Percentiles rank a stretch among this genome's conserved stretches.
Conservation (phyloP, 2,113 vertebrate species). For the Oncorhynchus masou region DNA sequence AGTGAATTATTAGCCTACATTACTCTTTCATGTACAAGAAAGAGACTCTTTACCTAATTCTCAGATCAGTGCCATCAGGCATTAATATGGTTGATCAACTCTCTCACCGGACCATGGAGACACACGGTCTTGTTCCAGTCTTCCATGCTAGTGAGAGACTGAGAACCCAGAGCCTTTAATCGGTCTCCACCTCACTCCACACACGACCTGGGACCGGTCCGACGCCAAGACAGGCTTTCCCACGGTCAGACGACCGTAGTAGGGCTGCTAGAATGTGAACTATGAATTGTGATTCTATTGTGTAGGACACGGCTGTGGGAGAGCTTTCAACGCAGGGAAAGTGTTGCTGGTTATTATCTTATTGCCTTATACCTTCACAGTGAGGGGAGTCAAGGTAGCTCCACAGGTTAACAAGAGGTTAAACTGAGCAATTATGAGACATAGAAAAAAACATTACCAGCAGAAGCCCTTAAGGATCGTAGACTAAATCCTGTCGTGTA, state of each 20-base stretch:
- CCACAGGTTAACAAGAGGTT: too few relatives aligned
- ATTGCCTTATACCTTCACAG: too few relatives aligned
- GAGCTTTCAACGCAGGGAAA: too few relatives aligned
- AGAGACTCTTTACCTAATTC: slow-evolving; percentile 43
- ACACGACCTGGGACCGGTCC: slow-evolving; percentile 8
- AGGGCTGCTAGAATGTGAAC: neutral
- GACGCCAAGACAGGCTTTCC: slow-evolving; percentile 1
- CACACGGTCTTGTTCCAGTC: slow-evolving; percentile 44
- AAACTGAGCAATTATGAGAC: too few relatives aligned
- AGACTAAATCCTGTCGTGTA: too few relatives aligned
- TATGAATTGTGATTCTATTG: neutral
- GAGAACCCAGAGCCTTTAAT: slow-evolving; percentile 28
- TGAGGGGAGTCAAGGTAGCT: too few relatives aligned
- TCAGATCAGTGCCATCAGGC: slow-evolving; percentile 50
- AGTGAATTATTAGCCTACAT: too few relatives aligned
- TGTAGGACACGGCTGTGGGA: too few relatives aligned
- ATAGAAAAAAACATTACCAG: too few relatives aligned
- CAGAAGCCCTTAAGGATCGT: too few relatives aligned
- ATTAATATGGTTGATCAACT: slow-evolving; percentile 50
- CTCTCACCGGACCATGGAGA: slow-evolving; percentile 44
- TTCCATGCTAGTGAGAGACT: neutral
- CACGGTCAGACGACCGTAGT: neutral
- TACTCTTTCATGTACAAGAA: neutral
- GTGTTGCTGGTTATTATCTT: too few relatives aligned
- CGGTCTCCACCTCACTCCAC: slow-evolving; percentile 14